Base-by-base conservation (phyloP, 2,888 invertebrate genomes). In the Mythimna lalbum region DNA sequence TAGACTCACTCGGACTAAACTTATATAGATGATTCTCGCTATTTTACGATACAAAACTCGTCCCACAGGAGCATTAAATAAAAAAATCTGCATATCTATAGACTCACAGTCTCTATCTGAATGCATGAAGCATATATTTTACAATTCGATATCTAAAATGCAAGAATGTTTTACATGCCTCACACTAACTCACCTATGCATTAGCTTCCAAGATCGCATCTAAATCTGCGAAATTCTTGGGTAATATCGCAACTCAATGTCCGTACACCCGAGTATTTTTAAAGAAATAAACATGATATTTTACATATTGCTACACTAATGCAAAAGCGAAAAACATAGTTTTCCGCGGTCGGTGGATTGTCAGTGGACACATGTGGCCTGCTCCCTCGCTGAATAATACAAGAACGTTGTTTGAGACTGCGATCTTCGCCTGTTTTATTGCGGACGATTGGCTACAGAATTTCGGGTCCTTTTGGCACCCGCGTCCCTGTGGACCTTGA, bases 381-480 rank as follows among this genome's bases (percentile, higher is more conserved):
- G 84, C 86, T 78, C 88, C 88, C 89, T 74, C 81, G 53, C 85
- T 95, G 94, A 94, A 95, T 95, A 94, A 95, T 93, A 92, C 89
- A 95, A 86, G 91, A 92, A 88, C 89, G 86, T 86, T 88, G 90
- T 90, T 90, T 88, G 89, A 87, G 89, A 84, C 87, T 84, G 84
- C 91, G 90, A 91, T 92, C 90, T 92, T 89, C 86, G 87, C 86
- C 88, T 90, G 89, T 91, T 93, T 93, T 93, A 93, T 92, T 90
- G 90, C 89, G 89, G 90, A 83, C 91, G 90, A 94, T 94, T 93
- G 94, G 93, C 93, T 89, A 64, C 86, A 86, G 86, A 87, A 87
- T 86, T 86, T 85, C 80, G 82, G 84, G 77, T 85, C 82, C 82
- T 81, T 83, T 86, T 86, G 85, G 82, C 85, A 74, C 82, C 75